Base-by-base conservation (phyloP, 1,140 invertebrate species). In the Ceratoteleas bidentatus region DNA sequence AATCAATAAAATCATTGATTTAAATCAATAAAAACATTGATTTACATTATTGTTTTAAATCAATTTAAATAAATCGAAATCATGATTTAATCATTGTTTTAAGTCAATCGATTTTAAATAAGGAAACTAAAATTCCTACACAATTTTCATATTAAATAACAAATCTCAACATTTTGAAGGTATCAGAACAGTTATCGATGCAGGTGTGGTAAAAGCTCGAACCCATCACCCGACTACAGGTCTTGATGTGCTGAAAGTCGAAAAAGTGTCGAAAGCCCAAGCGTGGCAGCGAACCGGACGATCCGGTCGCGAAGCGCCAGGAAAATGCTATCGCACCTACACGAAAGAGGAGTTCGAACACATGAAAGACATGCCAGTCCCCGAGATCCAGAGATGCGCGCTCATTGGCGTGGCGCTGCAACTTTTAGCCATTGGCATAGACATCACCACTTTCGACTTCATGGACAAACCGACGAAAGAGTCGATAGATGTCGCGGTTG, bases 101-200 rank as follows among this genome's bases (percentile, higher is more conserved):
- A n/a, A n/a, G n/a, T n/a, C n/a, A n/a, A n/a, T n/a, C n/a, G n/a
- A n/a, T n/a, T n/a, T n/a, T n/a, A n/a, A n/a, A n/a, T n/a, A n/a
- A n/a, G n/a, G n/a, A n/a, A n/a, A n/a, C n/a, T n/a, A n/a, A n/a
- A n/a, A n/a, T n/a, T n/a, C n/a, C n/a, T n/a, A n/a, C n/a, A n/a
- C n/a, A n/a, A n/a, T n/a, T n/a, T n/a, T n/a, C n/a, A n/a, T n/a
- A n/a, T n/a, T n/a, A n/a, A n/a, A n/a, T n/a, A n/a, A n/a, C n/a
- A n/a, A n/a, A n/a, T n/a, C n/a, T n/a, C n/a, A n/a, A n/a, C n/a
- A n/a, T 50, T 50, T 50, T 34, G 4, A 2, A 91, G 97, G 97
- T 15, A 97, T 99, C 70, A 95, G 96, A 83, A 97, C 95, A 92
- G 97, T 99, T 3, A 96, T 99, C 72, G 99, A 99, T 88, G 95